phyloP scores from a whole-genome alignment of 2,797 vertebrate species.

The Channallabes apus region DNA sequence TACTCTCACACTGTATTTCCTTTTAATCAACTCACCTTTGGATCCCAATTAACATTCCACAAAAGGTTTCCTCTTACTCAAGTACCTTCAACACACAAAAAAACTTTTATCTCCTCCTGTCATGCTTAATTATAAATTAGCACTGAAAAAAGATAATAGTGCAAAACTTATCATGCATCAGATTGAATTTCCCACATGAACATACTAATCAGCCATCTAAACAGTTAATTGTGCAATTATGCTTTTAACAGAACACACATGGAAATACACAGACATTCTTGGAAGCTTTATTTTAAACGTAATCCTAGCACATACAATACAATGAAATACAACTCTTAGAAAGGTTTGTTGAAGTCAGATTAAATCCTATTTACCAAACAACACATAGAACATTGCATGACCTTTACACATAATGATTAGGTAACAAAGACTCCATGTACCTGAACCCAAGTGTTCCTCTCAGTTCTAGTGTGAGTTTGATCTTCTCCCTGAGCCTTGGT shows the following conservation, averaged over 20 bases:
- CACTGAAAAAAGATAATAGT: constrained; percentile 27
- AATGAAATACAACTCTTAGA: background rate
- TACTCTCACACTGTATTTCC: constrained; percentile 38
- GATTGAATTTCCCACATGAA: constrained; percentile 45
- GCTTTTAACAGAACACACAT: constrained; percentile 10
- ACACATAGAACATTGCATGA: background rate
- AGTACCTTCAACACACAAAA: constrained; percentile 51
- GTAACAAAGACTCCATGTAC: background rate
- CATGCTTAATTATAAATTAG: constrained; percentile 63
- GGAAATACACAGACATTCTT: background rate
- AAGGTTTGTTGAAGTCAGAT: background rate
- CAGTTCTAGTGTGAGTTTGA: background rate
- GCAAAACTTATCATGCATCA: constrained; percentile 45
- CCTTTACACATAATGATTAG: background rate
- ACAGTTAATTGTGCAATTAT: constrained; percentile 47
- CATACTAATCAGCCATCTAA: constrained; percentile 19
- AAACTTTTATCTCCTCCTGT: constrained; percentile 45
- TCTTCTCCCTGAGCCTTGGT: background rate
- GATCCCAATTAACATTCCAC: constrained; percentile 44
- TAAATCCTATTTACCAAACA: background rate
- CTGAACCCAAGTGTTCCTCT: background rate
- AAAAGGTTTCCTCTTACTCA: constrained; percentile 45
- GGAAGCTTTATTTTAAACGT: background rate
- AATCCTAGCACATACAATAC: background rate
- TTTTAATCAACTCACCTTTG: constrained; percentile 9